Base-by-base conservation (phyloP, 2,113 vertebrate genomes). In the Vulpes ferrilata region DNA sequence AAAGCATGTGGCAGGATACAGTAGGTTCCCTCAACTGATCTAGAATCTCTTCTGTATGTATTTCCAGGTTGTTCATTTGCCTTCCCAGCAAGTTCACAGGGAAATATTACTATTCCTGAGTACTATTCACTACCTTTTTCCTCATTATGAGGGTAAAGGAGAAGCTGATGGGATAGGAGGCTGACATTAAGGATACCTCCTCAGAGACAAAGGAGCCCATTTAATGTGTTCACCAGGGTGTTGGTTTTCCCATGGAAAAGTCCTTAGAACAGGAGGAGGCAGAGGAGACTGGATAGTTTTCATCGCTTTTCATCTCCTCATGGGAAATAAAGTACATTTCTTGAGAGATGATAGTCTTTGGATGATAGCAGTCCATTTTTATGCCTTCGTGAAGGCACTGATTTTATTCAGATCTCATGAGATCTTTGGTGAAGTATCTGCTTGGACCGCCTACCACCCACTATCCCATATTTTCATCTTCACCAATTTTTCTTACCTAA, bases 391-490 rank as follows among this genome's bases (percentile, higher is more conserved):
- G 59, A 51, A 51, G 7, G 22, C 25, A 74, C 3, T 82, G 8
- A 65, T 59, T 92, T 96, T 92, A 57, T 65, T 81, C 55, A 43
- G 11, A 59, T 55, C 57, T 88, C 20, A 92, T 74, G 3, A 82
- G 57, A 78, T 51, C 13, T 92, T 83, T 15, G n/a, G 27, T 88
- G 20, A 71, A 27, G 16, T 74, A 88, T 35, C 25, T 35, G 5
- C 19, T 62, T 92, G 15, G 15, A 81, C 25, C 38, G 67, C 12
- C 19, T n/a, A 3, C 32, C 35, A 69, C 60, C 84, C 38, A n/a
- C 60, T 80, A 90, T 74, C 15, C 32, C n/a, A 30, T 73, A 55
- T 84, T 93, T 98, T 96, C 22, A 85, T 67, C 48, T 76, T 83
- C 15, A 88, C 51, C 55, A 57, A 57, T 62, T 87, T 85, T 84